phyloP scores from a whole-genome alignment of 2,888 invertebrate species.

The Tenthredo amoena region DNA sequence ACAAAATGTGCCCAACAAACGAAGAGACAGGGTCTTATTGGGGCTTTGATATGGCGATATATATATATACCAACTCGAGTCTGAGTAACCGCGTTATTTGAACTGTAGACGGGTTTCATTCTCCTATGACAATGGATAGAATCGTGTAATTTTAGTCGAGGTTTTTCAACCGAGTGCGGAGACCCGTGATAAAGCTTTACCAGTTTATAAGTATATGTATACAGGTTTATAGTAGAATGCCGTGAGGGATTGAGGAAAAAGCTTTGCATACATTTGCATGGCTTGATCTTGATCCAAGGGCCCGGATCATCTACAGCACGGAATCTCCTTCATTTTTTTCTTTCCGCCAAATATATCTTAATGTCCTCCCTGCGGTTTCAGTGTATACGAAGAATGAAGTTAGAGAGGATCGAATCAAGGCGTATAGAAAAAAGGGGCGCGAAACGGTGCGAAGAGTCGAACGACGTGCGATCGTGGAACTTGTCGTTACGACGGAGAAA shows the following conservation, averaged over 20 bases:
- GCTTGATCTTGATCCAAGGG: background rate
- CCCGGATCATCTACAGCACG: background rate
- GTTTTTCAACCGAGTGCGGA: background rate
- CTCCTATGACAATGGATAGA: background rate
- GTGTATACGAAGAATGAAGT: too few relatives aligned
- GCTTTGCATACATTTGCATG: slow-evolving; percentile 2
- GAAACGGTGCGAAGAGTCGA: too few relatives aligned
- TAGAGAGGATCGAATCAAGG: too few relatives aligned
- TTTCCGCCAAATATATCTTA: background rate
- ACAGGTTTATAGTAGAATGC: background rate
- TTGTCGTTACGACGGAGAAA: background rate
- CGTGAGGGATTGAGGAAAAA: background rate
- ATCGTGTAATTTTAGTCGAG: background rate
- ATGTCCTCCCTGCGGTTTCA: background rate
- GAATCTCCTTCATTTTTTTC: background rate
- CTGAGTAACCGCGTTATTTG: background rate
- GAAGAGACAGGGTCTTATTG: too few relatives aligned
- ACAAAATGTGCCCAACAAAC: background rate
- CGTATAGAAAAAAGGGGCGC: too few relatives aligned
- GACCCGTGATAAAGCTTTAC: background rate
- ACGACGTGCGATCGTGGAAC: too few relatives aligned
- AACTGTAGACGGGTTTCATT: background rate
- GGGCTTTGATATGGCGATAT: background rate
- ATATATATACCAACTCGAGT: too few relatives aligned
- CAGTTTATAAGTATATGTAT: background rate